These are phyloP conservation scores for Thamnophis sirtalis DNA, from an alignment of 2,113 vertebrate genomes.

Conservation along the genomic window DNA sequence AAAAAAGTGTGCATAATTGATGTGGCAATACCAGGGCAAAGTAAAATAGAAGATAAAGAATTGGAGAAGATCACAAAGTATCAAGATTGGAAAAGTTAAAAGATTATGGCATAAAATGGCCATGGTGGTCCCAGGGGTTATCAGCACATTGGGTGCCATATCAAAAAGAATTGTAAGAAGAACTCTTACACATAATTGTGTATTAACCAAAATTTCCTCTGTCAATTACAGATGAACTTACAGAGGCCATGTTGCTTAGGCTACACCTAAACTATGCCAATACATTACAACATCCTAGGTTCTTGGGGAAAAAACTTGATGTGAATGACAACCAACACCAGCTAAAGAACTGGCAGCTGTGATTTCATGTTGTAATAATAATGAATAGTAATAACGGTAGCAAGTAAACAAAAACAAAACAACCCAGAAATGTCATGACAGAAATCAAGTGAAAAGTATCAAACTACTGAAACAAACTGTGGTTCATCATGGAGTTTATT, in stretches of 20 bases:
- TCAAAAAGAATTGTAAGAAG: neutral
- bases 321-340: neutral
- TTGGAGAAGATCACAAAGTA: neutral
- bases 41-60: neutral
- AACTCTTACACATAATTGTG: neutral
- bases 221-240: neutral
- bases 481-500: neutral
- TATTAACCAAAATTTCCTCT: neutral
- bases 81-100: neutral
- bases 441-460: neutral
- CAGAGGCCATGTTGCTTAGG: neutral
- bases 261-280: neutral
- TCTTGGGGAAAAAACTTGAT: neutral
- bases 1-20: neutral
- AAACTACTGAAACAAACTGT: neutral
- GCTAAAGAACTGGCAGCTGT: neutral
- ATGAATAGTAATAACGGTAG: neutral
- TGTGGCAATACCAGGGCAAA: neutral
- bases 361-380: neutral
- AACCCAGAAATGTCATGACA: neutral
- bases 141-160: neutral
- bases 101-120: neutral
- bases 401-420: neutral
- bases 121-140: neutral
- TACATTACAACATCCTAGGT: neutral